These are phyloP conservation scores for Athalia circularis DNA, from an alignment of 2,888 invertebrate genomes.

Conservation along the genomic window DNA sequence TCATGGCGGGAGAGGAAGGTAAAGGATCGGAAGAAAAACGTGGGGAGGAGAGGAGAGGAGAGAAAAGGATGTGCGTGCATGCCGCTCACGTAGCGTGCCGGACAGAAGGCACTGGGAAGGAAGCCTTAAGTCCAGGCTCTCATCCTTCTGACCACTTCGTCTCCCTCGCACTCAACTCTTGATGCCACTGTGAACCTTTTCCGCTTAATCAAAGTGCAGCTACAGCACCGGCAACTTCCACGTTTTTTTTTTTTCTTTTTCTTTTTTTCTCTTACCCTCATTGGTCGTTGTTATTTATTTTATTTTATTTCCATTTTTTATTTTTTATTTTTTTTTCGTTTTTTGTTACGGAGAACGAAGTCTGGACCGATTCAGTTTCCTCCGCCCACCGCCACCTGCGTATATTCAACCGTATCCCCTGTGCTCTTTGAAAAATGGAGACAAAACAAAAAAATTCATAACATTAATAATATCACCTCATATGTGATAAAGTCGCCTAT, in stretches of 20 bases:
- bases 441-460: too few relatives aligned
- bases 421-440: too few relatives aligned
- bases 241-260: not conserved
- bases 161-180: constrained; percentile 41
- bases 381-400: constrained; percentile 42
- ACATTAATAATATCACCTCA: too few relatives aligned
- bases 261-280: too few relatives aligned
- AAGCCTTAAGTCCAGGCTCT: constrained; percentile 48
- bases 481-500: too few relatives aligned
- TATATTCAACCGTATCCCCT: not conserved
- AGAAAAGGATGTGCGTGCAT: constrained; percentile 67
- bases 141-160: constrained; percentile 31
- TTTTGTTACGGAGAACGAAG: constrained; percentile 15
- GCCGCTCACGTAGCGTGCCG: constrained; percentile 71
- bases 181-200: constrained; percentile 26
- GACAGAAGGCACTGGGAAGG: constrained; percentile 48
- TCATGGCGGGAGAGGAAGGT: not conserved
- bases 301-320: not conserved
- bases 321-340: too few relatives aligned
- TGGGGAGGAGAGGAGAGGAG: constrained; percentile 2
- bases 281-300: not conserved
- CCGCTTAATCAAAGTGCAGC: constrained; percentile 44
- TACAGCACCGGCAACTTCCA: not conserved
- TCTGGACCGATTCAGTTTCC: constrained; percentile 36
- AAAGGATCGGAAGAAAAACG: not conserved